Evolutionary conservation across 2,797 vertebrate species (phyloP), one percentile per base, ranked within the genome.

Genomic region (Urocyon cinereoargenteus): DNA sequence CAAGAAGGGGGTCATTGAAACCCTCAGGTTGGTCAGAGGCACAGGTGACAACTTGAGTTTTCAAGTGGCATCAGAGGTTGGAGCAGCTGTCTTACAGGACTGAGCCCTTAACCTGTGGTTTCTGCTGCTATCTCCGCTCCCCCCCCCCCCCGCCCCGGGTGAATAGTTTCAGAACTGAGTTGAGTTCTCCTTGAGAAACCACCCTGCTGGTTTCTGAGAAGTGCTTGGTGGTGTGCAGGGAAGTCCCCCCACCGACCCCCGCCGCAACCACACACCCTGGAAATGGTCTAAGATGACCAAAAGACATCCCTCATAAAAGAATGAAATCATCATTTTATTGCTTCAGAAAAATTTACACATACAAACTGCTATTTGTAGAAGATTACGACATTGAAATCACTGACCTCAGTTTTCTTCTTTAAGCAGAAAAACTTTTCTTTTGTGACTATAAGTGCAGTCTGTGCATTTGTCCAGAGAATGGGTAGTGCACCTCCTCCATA

Each of bases 381-480:
- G 73, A 51, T 79, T 70, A 75, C 28, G 59, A 66, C 31, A 66
- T 24, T 55, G 5, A 95, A 92, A 55, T 64, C 9, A 53, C 24
- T 64, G 40, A 72, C 16, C 11, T 91, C 57, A 45, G 49, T 85
- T 86, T 87, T 95, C 61, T 96, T 86, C 45, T 91, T 96, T 91
- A 64, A 66, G 70, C 53, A 83, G 61, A 91, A 40, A 90, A 10
- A 78, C 51, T 57, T 95, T 91, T 90, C 14, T 40, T 96, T 70
- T 55, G 24, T 79, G 51, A 78, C 13, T 70, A 93, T 15, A 51
- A 83, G 62, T 0, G 86, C 9, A 21, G 62, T 51, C 19, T 40
- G 12, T 83, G 12, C 61, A 6, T 90, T 81, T 79, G 13, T 86
- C 62, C 28, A 57, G 24, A 91, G 49, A 91, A 96, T 26, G 2